phyloP scores from a whole-genome alignment of 2,888 invertebrate species.

The Acanthacorydalis orientalis region DNA sequence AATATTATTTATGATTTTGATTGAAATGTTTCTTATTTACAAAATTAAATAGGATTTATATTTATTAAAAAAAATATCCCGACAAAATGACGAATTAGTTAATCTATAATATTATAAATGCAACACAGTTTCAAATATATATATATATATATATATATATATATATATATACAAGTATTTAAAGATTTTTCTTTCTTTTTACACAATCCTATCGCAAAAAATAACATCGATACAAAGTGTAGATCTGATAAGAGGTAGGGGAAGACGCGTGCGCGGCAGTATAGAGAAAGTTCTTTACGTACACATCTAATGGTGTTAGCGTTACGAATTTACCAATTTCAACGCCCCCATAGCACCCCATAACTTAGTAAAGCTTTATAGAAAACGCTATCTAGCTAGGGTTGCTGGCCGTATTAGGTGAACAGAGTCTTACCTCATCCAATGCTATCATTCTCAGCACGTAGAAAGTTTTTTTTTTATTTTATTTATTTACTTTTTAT shows the following conservation, averaged over 20 bases:
- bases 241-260: slow-evolving; percentile 5
- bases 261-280: slow-evolving; percentile 8
- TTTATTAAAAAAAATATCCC: too few relatives aligned
- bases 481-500: background rate
- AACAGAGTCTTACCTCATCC: background rate
- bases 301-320: slow-evolving; percentile 27
- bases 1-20: too few relatives aligned
- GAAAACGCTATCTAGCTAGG: background rate
- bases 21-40: too few relatives aligned
- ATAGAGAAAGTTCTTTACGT: too few relatives aligned
- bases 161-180: too few relatives aligned
- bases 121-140: too few relatives aligned
- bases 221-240: background rate
- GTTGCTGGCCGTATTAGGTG: background rate
- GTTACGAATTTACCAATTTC: slow-evolving; percentile 32
- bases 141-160: too few relatives aligned
- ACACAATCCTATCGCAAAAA: slow-evolving; percentile 5
- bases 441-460: background rate
- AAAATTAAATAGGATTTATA: too few relatives aligned
- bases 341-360: slow-evolving; percentile 18
- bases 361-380: slow-evolving; percentile 1
- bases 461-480: background rate
- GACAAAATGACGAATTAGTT: too few relatives aligned
- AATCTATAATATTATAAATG: too few relatives aligned
- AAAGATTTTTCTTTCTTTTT: too few relatives aligned